Evolutionary conservation across 2,797 vertebrate genomes (phyloP), one percentile per base, ranked within the genome.

Genomic region (Amphiprion clarkii): DNA sequence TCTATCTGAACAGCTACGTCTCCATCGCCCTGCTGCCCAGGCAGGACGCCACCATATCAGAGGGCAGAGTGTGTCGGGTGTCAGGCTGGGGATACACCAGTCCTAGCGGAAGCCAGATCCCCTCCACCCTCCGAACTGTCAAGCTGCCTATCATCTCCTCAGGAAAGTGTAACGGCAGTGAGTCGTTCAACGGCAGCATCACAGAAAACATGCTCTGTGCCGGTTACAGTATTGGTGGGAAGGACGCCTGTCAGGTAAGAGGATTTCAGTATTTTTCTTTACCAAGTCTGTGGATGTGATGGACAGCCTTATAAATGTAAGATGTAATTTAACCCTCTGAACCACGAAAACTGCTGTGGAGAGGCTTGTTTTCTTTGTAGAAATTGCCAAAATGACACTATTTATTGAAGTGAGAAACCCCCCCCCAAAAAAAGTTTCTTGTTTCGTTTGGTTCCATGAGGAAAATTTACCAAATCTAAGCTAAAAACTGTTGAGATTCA

Each of bases 141-240:
- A 93, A 71, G 29, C 86, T 96, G 19, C 96, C 96, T 77, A 94
- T 96, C 7, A 67, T 96, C 40, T 92, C 95, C 8, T 44, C 70
- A 0, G 13, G 87, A n/a, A 83, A 62, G n/a, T 97, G 96, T 77
- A 96, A 96, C 88, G 88, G 89, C 92, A 95, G 89, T 0, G 46
- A 76, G 2, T 96, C 95, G 0, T 96, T 94, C 10, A 71, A 91
- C 0, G 96, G 96, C 6, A 84, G 17, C 59, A 95, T 97, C 88
- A 96, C 96, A 0, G 83, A 81, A 23, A 94, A 92, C 79, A 96
- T 97, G 96, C 77, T 97, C 48, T 96, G 96, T 49, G 96, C 96
- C 0, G 96, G 96, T 2, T 96, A 90, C 85, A 93, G 72, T 6
- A 12, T 51, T 0, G 96, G 96, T 2, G 95, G 96, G 12, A 95